Conservation (phyloP, 2,888 invertebrate species). For the Trichopria drosophilae region DNA sequence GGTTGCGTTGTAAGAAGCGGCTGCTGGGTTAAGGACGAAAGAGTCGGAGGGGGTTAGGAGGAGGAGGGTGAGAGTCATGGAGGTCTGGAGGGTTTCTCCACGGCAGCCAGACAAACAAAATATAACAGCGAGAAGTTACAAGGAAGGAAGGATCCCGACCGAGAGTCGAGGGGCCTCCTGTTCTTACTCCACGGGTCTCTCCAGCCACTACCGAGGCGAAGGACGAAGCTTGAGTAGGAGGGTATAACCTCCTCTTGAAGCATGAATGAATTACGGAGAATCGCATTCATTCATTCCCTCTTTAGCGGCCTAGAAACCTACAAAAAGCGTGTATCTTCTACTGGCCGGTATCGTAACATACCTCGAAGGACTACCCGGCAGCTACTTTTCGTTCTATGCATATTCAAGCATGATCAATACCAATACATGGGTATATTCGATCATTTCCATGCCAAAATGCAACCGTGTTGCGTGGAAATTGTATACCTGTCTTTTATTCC, state of each 20-base stretch:
- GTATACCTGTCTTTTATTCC: no score
- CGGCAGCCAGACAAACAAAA: conserved; percentile 53
- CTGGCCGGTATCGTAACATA: conserved; percentile 36
- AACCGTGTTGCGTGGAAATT: no score
- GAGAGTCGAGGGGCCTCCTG: conserved; percentile 41
- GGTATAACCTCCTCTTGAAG: conserved; percentile 50
- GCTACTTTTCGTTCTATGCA: no score
- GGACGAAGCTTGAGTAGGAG: conserved; percentile 33
- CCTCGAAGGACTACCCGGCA: no score
- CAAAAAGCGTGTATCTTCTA: conserved; percentile 49
- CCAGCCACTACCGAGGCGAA: conserved; percentile 30
- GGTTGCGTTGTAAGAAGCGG: conserved; percentile 7
- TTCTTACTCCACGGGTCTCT: conserved; percentile 25
- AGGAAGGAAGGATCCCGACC: conserved; percentile 47
- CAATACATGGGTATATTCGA: no score
- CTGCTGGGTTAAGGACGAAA: conserved; percentile 25
- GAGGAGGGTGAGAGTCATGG: conserved; percentile 15
- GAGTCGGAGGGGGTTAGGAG: conserved; percentile 34
- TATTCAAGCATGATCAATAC: no score
- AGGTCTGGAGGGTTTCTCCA: conserved; percentile 41
- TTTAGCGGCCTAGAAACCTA: conserved; percentile 55
- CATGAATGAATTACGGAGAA: conserved; percentile 57
- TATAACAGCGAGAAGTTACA: conserved; percentile 48
- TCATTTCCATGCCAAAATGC: no score
- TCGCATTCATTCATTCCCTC: conserved; percentile 56